Base-by-base conservation (phyloP, 2,113 vertebrate genomes). In the Sinocyclocheilus rhinocerous region DNA sequence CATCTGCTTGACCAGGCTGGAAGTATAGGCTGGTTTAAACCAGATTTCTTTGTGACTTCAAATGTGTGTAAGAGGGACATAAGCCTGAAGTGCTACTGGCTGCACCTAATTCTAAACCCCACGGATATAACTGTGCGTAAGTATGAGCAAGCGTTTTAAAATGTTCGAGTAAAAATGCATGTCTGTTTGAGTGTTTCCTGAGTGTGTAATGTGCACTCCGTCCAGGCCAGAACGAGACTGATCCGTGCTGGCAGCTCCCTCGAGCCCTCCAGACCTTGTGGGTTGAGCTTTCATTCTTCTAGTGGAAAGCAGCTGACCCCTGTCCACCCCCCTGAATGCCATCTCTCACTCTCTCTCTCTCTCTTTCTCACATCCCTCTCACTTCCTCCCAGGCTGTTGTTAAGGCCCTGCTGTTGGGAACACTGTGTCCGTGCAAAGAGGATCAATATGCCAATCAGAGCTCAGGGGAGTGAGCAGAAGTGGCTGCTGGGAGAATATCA, bases 401-500 rank as follows among this genome's bases (percentile, higher is more conserved):
- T 63, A 76, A 61, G 69, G 26, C n/a, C 42, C 39, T 50, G 75
- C 42, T 79, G 33, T 73, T 80, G 55, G 29, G 70, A 67, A 48
- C 59, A 76, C 13, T 24, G 29, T 61, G 65, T 72, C 39, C 73
- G 86, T 8, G 4, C 67, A 86, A 50, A 83, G 78, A 79, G 80
- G 88, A 94, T 93, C 94, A 88, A 94, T 94, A 93, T 87, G 78
- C 87, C 90, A 92, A 93, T 94, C 91, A 90, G 86, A 77, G 78
- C 65, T 67, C 65, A 67, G 29, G 86, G 33, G 50, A 89, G 81
- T 52, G 84, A 87, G 87, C 80, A 69, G 42, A 85, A 86, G 85
- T 45, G 26, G 83, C 29, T 75, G 61, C 57, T 45, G 45, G 69
- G 69, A 1, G 13, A n/a, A 72, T 79, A 67, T 13, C 63, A 45